Evolutionary conservation across 92 coral and sea anemone species (phyloP).

Genomic region (Montipora capitata): DNA sequence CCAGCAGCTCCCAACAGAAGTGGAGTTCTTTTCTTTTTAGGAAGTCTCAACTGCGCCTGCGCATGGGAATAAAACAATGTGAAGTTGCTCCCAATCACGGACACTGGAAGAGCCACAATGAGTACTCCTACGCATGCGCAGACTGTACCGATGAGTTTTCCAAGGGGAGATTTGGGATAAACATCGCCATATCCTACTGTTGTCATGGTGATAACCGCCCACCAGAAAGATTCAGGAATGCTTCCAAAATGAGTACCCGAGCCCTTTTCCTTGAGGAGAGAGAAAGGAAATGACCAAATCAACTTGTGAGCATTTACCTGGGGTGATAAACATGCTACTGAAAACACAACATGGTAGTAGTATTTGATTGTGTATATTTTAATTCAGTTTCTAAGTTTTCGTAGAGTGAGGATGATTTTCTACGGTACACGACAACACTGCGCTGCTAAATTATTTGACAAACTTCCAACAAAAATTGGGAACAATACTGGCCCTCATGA

Average conservation of each 20-base stretch:
- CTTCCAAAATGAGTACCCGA: constrained; percentile 46
- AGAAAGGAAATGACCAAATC: neutral
- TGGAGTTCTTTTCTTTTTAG: constrained; percentile 94
- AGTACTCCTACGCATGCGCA: constrained; percentile 99
- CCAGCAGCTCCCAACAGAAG: constrained; percentile 97
- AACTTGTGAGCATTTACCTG: too few relatives aligned
- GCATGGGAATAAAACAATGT: constrained; percentile 98
- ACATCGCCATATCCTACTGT: constrained; percentile 99
- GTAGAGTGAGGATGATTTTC: too few relatives aligned
- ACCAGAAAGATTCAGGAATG: constrained; percentile 98
- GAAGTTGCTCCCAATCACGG: constrained; percentile 99
- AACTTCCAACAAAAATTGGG: too few relatives aligned
- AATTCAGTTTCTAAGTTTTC: too few relatives aligned
- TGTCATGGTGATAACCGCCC: constrained; percentile 99
- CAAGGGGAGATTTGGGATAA: constrained; percentile 86
- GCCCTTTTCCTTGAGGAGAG: neutral
- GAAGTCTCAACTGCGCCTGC: constrained; percentile 97
- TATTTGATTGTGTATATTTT: too few relatives aligned
- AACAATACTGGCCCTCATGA: too few relatives aligned
- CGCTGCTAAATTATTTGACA: too few relatives aligned
- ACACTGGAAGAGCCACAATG: constrained; percentile 98
- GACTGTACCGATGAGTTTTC: constrained; percentile 90
- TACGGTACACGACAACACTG: too few relatives aligned
- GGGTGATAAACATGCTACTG: too few relatives aligned
- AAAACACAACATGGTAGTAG: too few relatives aligned